These are phyloP conservation scores for Lycophotia porphyrea DNA, from an alignment of 2,888 invertebrate species.

Conservation along the genomic window DNA sequence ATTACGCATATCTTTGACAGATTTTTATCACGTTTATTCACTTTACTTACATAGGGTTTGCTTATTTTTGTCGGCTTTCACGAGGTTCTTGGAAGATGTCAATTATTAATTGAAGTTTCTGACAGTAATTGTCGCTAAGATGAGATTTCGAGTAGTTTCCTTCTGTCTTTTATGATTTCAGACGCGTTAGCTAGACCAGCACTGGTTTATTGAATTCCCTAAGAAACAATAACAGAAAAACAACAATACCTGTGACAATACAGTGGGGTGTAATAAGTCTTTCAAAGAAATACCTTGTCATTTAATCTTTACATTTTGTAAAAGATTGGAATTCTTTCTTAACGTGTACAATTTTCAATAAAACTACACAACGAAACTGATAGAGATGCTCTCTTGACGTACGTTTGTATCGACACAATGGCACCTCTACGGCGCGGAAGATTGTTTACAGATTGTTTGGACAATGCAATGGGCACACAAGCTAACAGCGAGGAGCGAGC, in stretches of 20 bases:
- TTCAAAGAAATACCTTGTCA: background rate
- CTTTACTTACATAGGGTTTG: background rate
- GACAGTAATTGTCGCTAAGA: background rate
- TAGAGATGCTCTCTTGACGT: background rate
- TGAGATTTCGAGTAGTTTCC: background rate
- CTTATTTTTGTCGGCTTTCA: too few species aligned
- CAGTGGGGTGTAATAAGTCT: background rate
- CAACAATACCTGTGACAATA: background rate
- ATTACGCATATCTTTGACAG: background rate
- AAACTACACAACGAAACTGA: background rate
- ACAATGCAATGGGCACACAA: slow-evolving; percentile 21
- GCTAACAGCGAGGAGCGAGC: background rate
- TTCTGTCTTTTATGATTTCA: slow-evolving; percentile 1
- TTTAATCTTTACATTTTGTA: background rate
- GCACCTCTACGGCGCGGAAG: background rate
- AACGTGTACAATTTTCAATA: slow-evolving; percentile 24
- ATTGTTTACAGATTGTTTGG: slow-evolving; percentile 54
- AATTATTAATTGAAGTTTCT: too few species aligned
- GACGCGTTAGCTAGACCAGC: too few species aligned
- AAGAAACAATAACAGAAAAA: background rate
- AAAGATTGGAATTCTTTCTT: background rate
- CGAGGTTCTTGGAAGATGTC: too few species aligned
- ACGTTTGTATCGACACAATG: slow-evolving; percentile 2
- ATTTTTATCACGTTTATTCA: background rate
- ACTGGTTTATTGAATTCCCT: background rate